These are phyloP conservation scores for Pangasius macronema DNA, from an alignment of 2,797 vertebrate genomes.

Conservation along the genomic window DNA sequence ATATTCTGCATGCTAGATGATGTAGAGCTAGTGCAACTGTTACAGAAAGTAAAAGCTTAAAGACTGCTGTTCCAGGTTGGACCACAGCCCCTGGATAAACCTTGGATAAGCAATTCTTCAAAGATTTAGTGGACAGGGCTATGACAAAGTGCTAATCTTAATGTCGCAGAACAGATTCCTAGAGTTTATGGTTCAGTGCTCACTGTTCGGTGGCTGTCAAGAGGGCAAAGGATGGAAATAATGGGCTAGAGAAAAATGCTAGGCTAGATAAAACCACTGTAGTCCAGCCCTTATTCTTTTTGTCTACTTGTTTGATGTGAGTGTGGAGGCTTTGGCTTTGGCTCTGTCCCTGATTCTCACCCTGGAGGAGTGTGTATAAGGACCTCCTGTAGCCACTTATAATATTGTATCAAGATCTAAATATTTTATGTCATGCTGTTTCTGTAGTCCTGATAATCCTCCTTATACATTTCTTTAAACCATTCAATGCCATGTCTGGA, in stretches of 20 bases:
- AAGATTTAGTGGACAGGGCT: background rate
- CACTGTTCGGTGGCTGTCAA: background rate
- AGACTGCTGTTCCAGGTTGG: background rate
- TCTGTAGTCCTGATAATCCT: background rate
- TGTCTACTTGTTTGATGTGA: background rate
- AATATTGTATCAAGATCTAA: background rate
- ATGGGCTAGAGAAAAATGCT: background rate
- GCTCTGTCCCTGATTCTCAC: background rate
- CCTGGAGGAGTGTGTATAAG: background rate
- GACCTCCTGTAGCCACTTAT: background rate
- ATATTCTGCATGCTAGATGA: no score
- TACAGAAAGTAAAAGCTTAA: background rate
- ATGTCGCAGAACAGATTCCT: background rate
- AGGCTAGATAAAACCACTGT: background rate
- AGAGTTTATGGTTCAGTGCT: constrained; percentile 4
- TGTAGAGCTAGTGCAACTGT: no score
- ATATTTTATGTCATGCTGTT: background rate
- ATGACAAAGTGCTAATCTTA: background rate
- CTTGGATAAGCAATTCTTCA: no score
- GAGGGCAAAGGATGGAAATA: background rate
- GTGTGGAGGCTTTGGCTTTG: background rate
- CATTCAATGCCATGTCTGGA: background rate
- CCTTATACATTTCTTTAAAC: background rate
- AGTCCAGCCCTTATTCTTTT: background rate
- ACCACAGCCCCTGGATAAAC: background rate